Evolutionary conservation across 2,888 invertebrate species (phyloP).

Genomic region (Lasioglossum morio): DNA sequence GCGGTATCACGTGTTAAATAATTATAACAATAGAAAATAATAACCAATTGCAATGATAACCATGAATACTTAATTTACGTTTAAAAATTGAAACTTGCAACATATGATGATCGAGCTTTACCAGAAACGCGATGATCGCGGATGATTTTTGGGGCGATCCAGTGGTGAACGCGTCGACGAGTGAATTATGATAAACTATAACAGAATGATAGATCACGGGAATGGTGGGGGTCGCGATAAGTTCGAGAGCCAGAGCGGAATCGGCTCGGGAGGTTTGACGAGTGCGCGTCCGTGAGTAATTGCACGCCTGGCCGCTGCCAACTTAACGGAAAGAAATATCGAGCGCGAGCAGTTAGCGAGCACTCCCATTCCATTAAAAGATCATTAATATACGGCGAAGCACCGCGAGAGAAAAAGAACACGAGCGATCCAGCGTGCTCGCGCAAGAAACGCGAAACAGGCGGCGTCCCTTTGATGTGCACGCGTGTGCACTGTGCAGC

Average conservation of each 20-base stretch:
- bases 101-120: too few species aligned
- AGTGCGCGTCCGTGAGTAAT: conserved; percentile 24
- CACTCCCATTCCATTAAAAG: conserved; percentile 51
- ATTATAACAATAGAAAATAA: too few species aligned
- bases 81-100: too few species aligned
- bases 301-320: conserved; percentile 11
- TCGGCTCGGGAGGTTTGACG: conserved; percentile 11
- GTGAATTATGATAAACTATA: not conserved
- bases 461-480: not conserved
- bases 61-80: too few species aligned
- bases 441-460: conserved; percentile 33
- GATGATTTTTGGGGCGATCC: not conserved
- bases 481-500: not conserved
- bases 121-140: not conserved
- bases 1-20: too few species aligned
- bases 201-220: not conserved
- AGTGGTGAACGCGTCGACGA: not conserved
- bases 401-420: not conserved
- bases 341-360: conserved; percentile 36
- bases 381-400: conserved; percentile 37
- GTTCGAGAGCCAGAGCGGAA: not conserved
- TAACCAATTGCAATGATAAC: too few species aligned
- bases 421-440: conserved; percentile 15
- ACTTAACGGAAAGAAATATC: conserved; percentile 39
- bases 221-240: not conserved